phyloP scores from a whole-genome alignment of 1,140 invertebrate genomes.

The Monomorium pharaonis region DNA sequence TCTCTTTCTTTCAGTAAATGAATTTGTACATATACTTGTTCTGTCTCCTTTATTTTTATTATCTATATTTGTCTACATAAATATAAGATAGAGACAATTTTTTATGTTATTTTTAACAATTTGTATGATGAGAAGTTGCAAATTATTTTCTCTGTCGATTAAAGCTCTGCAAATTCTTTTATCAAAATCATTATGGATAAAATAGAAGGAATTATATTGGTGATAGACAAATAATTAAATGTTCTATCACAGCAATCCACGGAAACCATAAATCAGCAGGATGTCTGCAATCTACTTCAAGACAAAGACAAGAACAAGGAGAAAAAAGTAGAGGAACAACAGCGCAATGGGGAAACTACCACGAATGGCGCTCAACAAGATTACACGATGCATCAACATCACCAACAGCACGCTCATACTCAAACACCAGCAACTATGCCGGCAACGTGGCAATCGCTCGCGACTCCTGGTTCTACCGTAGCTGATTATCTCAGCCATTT shows the following conservation, averaged over 20 bases:
- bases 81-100: background rate
- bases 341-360: slow-evolving; percentile 77
- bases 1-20: background rate
- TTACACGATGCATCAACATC: slow-evolving; percentile 83
- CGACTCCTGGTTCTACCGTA: slow-evolving; percentile 90
- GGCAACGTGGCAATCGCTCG: slow-evolving; percentile 90
- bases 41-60: too few species aligned
- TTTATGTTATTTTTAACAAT: background rate
- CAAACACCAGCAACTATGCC: slow-evolving; percentile 85
- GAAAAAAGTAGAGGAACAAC: slow-evolving; percentile 81
- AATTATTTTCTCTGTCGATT: background rate
- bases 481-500: slow-evolving; percentile 93
- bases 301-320: slow-evolving; percentile 84
- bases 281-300: slow-evolving; percentile 83
- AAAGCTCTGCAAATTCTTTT: background rate
- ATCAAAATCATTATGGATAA: background rate
- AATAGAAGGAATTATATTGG: background rate
- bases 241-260: slow-evolving; percentile 72
- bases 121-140: background rate
- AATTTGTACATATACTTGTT: background rate
- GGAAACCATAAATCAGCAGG: slow-evolving; percentile 83
- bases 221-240: background rate
- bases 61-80: background rate
- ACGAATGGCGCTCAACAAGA: slow-evolving; percentile 81
- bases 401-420: slow-evolving; percentile 84